phyloP scores from a whole-genome alignment of 2,113 vertebrate species.

The Gobiocypris rarus region DNA sequence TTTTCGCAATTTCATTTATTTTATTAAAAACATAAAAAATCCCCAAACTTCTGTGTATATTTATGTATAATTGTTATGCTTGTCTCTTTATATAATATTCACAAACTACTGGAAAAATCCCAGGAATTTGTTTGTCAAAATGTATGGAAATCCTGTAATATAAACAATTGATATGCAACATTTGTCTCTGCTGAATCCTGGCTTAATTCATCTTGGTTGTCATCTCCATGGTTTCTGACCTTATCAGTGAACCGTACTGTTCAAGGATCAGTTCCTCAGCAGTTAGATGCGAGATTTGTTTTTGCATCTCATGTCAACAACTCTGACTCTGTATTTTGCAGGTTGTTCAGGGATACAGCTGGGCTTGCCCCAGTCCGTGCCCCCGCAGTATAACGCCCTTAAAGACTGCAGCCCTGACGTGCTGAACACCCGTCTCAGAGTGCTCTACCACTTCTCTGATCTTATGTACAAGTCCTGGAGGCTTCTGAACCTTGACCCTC shows the following conservation, averaged over 20 bases:
- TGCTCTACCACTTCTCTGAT: slow-evolving; percentile 82
- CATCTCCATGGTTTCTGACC: background rate
- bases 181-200: too few relatives aligned
- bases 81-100: too few relatives aligned
- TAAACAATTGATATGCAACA: too few relatives aligned
- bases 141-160: background rate
- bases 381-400: slow-evolving; percentile 79
- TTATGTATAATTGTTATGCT: too few relatives aligned
- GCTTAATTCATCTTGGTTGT: background rate
- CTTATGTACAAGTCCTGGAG: slow-evolving; percentile 84
- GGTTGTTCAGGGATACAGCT: slow-evolving; percentile 66
- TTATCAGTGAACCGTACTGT: background rate
- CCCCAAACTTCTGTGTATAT: too few relatives aligned
- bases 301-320: background rate
- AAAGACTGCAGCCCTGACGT: slow-evolving; percentile 75
- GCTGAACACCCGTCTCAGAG: slow-evolving; percentile 75
- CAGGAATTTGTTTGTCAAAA: background rate
- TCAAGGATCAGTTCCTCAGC: background rate
- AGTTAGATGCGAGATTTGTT: background rate
- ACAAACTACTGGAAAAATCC: background rate
- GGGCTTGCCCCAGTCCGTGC: slow-evolving; percentile 75
- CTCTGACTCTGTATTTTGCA: background rate
- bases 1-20: too few relatives aligned
- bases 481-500: slow-evolving; percentile 76
- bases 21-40: too few relatives aligned